These are phyloP conservation scores for Andrena bucephala DNA, from an alignment of 2,888 invertebrate species.

Conservation along the genomic window DNA sequence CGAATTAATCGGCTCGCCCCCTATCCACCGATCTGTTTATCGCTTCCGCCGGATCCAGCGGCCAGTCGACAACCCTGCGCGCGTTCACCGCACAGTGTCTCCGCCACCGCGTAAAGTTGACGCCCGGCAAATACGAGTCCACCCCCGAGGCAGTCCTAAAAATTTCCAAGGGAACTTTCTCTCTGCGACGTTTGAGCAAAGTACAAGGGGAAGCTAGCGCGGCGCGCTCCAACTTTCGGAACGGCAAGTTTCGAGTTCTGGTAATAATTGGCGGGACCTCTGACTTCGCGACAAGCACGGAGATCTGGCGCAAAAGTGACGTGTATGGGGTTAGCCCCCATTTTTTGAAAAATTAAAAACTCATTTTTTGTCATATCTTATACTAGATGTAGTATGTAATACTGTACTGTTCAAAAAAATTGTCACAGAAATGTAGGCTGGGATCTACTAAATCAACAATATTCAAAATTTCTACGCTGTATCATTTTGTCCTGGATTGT, in stretches of 20 bases:
- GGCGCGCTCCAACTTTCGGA: background rate
- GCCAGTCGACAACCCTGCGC: no score
- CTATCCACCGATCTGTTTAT: background rate
- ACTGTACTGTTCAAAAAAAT: no score
- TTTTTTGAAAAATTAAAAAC: no score
- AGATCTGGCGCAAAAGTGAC: background rate
- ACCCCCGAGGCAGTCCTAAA: background rate
- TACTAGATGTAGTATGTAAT: no score
- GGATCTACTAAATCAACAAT: no score
- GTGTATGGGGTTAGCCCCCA: no score
- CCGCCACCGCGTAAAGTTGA: background rate
- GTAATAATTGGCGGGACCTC: slow-evolving; percentile 71
- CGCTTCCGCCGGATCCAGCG: slow-evolving; percentile 10
- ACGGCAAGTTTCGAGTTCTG: slow-evolving; percentile 17
- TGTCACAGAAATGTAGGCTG: no score
- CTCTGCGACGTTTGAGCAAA: slow-evolving; percentile 11
- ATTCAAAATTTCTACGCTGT: no score
- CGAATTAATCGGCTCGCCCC: slow-evolving; percentile 22
- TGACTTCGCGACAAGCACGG: background rate
- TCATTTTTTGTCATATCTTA: no score
- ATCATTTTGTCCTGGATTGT: no score
- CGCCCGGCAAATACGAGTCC: slow-evolving; percentile 17
- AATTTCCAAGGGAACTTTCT: background rate
- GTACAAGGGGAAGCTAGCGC: background rate
- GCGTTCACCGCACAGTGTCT: background rate